phyloP scores from a whole-genome alignment of 1,140 invertebrate species.

The Oryctes rhinoceros region DNA sequence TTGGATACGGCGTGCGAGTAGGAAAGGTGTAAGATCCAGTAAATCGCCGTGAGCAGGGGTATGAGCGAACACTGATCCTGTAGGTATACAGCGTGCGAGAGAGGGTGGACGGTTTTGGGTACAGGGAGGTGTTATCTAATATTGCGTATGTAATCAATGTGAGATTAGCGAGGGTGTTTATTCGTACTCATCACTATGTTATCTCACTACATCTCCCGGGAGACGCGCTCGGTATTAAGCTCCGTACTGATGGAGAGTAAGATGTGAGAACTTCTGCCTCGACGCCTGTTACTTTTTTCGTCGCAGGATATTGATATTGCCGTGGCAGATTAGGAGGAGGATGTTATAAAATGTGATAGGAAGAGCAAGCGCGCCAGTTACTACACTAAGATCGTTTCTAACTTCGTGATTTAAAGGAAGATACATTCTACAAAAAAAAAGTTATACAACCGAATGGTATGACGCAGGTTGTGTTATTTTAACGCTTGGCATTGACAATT shows the following conservation, averaged over 20 bases:
- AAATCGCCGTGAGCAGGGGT: constrained; percentile 39
- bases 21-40: constrained; percentile 33
- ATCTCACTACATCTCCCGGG: constrained; percentile 53
- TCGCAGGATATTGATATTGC: constrained; percentile 46
- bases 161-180: constrained; percentile 53
- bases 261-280: constrained; percentile 44
- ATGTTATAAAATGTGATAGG: constrained; percentile 37
- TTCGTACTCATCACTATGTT: constrained; percentile 50
- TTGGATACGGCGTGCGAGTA: constrained; percentile 40
- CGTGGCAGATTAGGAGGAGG: constrained; percentile 41
- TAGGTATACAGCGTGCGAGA: constrained; percentile 7
- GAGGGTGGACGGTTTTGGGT: constrained; percentile 42
- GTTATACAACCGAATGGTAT: no score
- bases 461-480: no score
- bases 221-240: constrained; percentile 43
- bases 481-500: no score
- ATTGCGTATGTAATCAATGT: constrained; percentile 55
- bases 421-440: no score
- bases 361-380: constrained; percentile 15
- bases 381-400: no score
- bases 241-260: constrained; percentile 22
- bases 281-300: constrained; percentile 40
- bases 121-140: constrained; percentile 53
- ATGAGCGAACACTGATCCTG: constrained; percentile 30
- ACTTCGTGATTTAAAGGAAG: no score